A percentile compares a stretch with the other conserved stretches of the same genome.
Conservation (phyloP, 92 coral and sea anemone genomes). For the Nematostella vectensis region DNA sequence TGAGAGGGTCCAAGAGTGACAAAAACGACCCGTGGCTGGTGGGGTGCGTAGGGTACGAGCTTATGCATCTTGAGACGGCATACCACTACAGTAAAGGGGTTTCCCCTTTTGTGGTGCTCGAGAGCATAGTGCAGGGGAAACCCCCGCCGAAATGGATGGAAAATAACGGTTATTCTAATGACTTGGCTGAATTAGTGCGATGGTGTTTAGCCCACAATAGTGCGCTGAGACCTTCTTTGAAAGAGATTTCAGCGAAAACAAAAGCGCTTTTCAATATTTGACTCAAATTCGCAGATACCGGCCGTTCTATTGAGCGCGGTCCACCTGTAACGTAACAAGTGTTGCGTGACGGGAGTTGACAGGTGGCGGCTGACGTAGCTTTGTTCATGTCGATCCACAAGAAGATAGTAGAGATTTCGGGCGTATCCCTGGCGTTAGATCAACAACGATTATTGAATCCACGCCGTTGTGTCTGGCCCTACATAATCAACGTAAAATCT, state of each 20-base stretch:
- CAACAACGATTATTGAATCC: too few relatives aligned
- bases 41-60: slow-evolving; percentile 58
- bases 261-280: slow-evolving; percentile 23
- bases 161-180: slow-evolving; percentile 22
- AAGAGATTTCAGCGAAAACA: slow-evolving; percentile 28
- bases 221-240: slow-evolving; percentile 35
- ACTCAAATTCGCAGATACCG: too few relatives aligned
- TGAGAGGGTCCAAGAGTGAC: slow-evolving; percentile 38
- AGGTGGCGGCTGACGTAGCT: too few relatives aligned
- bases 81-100: slow-evolving; percentile 24
- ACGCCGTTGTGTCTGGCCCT: too few relatives aligned
- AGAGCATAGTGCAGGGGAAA: slow-evolving; percentile 51
- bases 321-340: too few relatives aligned
- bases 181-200: slow-evolving; percentile 16
- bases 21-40: slow-evolving; percentile 55
- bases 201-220: slow-evolving; percentile 49
- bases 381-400: too few relatives aligned
- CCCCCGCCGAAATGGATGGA: slow-evolving; percentile 42
- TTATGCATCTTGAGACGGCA: slow-evolving; percentile 51
- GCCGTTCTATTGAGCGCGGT: too few relatives aligned
- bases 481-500: too few relatives aligned
- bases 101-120: slow-evolving; percentile 40
- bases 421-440: too few relatives aligned
- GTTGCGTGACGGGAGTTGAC: too few relatives aligned
- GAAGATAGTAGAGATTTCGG: too few relatives aligned